Conservation (phyloP, 2,888 invertebrate genomes). For the Myathropa florea region DNA sequence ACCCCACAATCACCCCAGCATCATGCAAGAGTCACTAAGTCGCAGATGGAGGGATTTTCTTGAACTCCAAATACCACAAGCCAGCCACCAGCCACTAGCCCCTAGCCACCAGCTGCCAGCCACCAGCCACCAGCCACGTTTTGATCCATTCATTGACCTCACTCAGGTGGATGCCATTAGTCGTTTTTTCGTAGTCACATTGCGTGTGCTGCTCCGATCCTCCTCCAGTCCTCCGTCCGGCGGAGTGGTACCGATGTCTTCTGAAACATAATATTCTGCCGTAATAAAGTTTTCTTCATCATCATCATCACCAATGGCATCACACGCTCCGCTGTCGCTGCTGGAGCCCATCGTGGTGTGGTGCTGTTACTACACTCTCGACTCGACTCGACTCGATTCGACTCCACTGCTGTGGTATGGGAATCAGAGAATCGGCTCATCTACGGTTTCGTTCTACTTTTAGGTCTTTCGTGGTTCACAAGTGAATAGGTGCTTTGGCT, state of each 20-base stretch:
- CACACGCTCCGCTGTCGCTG: constrained; percentile 41
- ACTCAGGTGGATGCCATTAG: constrained; percentile 60
- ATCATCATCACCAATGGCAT: constrained; percentile 37
- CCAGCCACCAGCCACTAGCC: no score
- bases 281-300: constrained; percentile 70
- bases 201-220: background rate
- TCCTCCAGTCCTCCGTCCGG: background rate
- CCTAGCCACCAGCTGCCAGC: constrained; percentile 12
- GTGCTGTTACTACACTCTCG: no score
- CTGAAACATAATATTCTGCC: constrained; percentile 66
- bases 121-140: constrained; percentile 25
- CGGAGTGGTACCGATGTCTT: constrained; percentile 51
- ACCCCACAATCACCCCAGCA: background rate
- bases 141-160: constrained; percentile 69
- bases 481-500: constrained; percentile 57
- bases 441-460: constrained; percentile 68
- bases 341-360: background rate
- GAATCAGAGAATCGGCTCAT: constrained; percentile 49
- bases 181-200: constrained; percentile 18
- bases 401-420: constrained; percentile 30
- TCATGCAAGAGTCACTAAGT: background rate
- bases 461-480: constrained; percentile 60
- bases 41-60: background rate
- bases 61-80: background rate
- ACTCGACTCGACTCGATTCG: background rate